A percentile compares a stretch with the other conserved stretches of the same genome.
Conservation (phyloP, 2,797 vertebrate species). For the Tympanoctomys barrerae region DNA sequence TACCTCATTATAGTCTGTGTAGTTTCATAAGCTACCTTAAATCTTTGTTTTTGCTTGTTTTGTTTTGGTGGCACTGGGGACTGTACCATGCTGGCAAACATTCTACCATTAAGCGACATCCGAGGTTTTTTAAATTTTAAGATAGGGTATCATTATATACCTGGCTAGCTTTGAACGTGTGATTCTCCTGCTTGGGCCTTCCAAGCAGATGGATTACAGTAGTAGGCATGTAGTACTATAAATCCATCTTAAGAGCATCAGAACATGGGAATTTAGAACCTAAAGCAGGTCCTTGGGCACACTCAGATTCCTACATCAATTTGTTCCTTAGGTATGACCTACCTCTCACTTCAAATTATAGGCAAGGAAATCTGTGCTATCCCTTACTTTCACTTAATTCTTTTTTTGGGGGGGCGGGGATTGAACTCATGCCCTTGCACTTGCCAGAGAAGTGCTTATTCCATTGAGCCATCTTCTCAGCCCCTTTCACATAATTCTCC, state of each 20-base stretch:
- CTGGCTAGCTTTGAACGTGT: neutral
- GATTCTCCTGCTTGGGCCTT: neutral
- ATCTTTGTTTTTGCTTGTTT: neutral
- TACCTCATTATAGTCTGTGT: neutral
- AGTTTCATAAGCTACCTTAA: slow-evolving; percentile 61
- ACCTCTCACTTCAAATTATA: slow-evolving; percentile 59
- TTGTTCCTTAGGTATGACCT: slow-evolving; percentile 13
- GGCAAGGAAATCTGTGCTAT: slow-evolving; percentile 20
- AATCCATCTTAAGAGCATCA: slow-evolving; percentile 43
- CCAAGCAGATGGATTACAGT: neutral
- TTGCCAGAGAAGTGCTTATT: too few species aligned
- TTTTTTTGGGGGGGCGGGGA: too few species aligned
- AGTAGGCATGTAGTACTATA: neutral
- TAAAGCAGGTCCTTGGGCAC: slow-evolving; percentile 27
- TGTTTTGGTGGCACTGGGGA: neutral
- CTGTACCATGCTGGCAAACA: neutral
- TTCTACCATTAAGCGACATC: neutral
- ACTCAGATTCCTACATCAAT: neutral
- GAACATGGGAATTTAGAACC: slow-evolving; percentile 47
- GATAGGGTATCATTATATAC: neutral
- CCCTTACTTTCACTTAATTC: slow-evolving; percentile 14
- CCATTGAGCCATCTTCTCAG: too few species aligned
- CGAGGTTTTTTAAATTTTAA: neutral
- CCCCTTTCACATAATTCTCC: neutral
- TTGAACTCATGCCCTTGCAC: too few species aligned